Conservation (phyloP, 2,888 invertebrate genomes). For the Drosophila peninsularis region DNA sequence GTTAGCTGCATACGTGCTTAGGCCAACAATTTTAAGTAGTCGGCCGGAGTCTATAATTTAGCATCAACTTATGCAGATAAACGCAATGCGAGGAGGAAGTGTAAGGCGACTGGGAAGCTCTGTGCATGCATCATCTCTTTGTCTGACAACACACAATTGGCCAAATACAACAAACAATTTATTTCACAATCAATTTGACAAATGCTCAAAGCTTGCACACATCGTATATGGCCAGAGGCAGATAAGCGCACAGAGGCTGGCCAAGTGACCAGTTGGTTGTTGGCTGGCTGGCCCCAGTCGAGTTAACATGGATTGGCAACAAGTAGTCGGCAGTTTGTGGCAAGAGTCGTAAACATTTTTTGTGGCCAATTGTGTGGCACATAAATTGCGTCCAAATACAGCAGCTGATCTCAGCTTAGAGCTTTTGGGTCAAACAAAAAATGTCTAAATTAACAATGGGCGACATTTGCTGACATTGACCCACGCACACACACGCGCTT, state of each 20-base stretch:
- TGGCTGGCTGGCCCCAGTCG: constrained; percentile 30
- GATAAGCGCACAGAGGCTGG: constrained; percentile 24
- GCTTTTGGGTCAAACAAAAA: constrained; percentile 32
- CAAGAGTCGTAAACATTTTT: constrained; percentile 51
- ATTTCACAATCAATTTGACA: constrained; percentile 79
- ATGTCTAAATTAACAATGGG: constrained; percentile 74
- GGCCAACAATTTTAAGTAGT: constrained; percentile 34
- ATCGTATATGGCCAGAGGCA: constrained; percentile 33
- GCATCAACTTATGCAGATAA: constrained; percentile 76
- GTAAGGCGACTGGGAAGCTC: constrained; percentile 3
- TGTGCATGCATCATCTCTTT: constrained; percentile 63
- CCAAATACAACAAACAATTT: constrained; percentile 55
- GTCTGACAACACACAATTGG: constrained; percentile 18
- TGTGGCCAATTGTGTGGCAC: constrained; percentile 57
- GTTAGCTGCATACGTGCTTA: constrained; percentile 17
- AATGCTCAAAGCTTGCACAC: constrained; percentile 63
- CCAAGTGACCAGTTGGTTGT: constrained; percentile 22
- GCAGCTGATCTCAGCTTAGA: constrained; percentile 33
- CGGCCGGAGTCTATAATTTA: constrained; percentile 67
- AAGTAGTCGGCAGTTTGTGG: constrained; percentile 20
- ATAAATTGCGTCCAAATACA: constrained; percentile 50
- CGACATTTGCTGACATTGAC: constrained; percentile 67
- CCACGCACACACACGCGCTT: constrained; percentile 32
- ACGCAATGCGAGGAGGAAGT: constrained; percentile 22
- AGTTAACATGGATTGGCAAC: constrained; percentile 46